Base-by-base conservation (phyloP, 23 tunicate genomes). In the Trididemnum clinides region DNA sequence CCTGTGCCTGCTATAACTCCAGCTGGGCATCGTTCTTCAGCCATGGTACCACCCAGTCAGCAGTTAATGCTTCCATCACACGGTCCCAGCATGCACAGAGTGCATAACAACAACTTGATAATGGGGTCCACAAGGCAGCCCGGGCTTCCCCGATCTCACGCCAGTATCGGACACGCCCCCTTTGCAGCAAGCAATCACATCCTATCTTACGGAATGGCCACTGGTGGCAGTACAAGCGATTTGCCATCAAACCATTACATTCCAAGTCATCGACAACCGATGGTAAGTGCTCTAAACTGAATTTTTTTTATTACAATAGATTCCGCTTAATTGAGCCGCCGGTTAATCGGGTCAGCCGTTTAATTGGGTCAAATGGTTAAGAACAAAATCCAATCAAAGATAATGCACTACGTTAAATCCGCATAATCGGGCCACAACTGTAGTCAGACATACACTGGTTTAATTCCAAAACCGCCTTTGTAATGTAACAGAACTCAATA, bases 71-170 rank as follows among this genome's bases (percentile, higher is more conserved):
- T 64, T 23, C 34, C 86, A 18, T 35, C 58, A 5, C 76, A 64
- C 28, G 51, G 86, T 19, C 18, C 66, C 0, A 32, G 73, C 30
- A 50, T 65, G 15, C 77, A 44, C 25, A 33, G 79, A 28, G 79
- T 83, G 2, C 79, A 33, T 20, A 32, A 31, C 33, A 50, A 4
- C 32, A 64, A 39, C 58, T 33, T 82, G 19, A 29, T 31, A 0
- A 49, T 70, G 49, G 79, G 75, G 21, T 50, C 87, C 1, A 51
- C 83, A 25, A n/a, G 66, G 3, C 83, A 78, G 57, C 58, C 79
- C 30, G 77, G 80, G 7, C 66, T 83, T 66, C 87, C 79, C 33
- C 33, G 87, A 3, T 71, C 87, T 31, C 87, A 83, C 3, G 80
- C 78, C 0, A 64, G 57, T 69, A 1, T 83, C 28, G 77, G 87